phyloP scores from a whole-genome alignment of 2,113 vertebrate species.

The Nycticryphes semicollaris region DNA sequence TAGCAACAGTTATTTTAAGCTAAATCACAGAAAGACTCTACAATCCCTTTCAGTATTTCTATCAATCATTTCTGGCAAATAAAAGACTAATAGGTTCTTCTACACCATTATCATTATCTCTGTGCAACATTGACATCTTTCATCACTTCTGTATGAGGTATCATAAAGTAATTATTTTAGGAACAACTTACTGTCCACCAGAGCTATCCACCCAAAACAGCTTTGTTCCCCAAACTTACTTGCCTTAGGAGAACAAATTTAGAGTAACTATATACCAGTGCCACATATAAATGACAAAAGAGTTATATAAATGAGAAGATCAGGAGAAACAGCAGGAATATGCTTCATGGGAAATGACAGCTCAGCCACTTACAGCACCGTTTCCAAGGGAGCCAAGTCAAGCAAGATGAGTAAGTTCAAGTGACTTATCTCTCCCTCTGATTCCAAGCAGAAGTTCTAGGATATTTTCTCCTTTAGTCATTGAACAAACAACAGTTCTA shows the following conservation, averaged over 20 bases:
- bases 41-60: neutral
- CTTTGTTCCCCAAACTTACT: neutral
- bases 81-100: neutral
- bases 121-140: neutral
- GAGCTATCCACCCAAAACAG: neutral
- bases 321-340: neutral
- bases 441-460: neutral
- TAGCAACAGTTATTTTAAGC: neutral
- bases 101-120: neutral
- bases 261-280: neutral
- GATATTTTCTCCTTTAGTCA: neutral
- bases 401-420: neutral
- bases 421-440: neutral
- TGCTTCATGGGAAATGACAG: neutral
- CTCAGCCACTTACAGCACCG: neutral
- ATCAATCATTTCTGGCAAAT: neutral
- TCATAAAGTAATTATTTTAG: neutral
- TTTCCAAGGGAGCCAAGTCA: slow-evolving; percentile 10
- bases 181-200: neutral
- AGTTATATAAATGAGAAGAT: neutral
- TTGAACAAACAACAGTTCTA: neutral
- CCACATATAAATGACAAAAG: neutral
- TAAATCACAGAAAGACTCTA: neutral
- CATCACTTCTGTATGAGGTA: neutral
- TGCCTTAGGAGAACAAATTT: neutral